Evolutionary conservation across 92 coral and sea anemone genomes (phyloP).

Genomic region (Zoanthus solanderi): DNA sequence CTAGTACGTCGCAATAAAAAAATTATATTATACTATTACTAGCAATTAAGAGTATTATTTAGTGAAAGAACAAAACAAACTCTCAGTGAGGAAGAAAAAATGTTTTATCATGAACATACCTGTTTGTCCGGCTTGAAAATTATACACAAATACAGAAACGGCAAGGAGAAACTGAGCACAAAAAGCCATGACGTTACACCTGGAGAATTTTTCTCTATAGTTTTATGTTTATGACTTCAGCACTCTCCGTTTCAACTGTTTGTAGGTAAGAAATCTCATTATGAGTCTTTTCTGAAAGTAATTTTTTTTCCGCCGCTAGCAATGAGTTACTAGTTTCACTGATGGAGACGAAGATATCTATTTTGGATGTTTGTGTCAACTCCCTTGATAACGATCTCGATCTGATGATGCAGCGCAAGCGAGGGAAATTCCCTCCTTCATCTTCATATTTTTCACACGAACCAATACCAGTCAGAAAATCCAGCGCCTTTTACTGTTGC

Average conservation of each 20-base stretch:
- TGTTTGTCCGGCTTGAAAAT: neutral
- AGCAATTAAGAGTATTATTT: conserved; percentile 35
- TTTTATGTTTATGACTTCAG: neutral
- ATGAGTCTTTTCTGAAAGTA: neutral
- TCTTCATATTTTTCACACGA: neutral
- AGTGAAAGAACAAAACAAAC: conserved; percentile 9
- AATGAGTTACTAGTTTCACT: conserved; percentile 15
- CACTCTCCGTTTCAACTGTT: neutral
- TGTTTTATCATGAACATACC: neutral
- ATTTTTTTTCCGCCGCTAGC: conserved; percentile 17
- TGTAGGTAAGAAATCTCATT: conserved; percentile 7
- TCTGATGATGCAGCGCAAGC: conserved; percentile 19
- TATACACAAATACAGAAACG: neutral
- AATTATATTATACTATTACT: conserved; percentile 30
- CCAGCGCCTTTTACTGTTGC: conserved; percentile 24
- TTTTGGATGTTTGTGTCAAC: conserved; percentile 24
- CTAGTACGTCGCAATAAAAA: neutral
- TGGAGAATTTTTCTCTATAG: neutral
- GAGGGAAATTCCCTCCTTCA: conserved; percentile 45
- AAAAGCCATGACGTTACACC: conserved; percentile 31
- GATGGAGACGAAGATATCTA: conserved; percentile 14
- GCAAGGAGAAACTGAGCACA: neutral
- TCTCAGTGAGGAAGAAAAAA: neutral
- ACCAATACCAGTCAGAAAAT: neutral
- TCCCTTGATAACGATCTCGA: conserved; percentile 45